phyloP scores from a whole-genome alignment of 2,113 vertebrate species.

The Pterocles orientalis region DNA sequence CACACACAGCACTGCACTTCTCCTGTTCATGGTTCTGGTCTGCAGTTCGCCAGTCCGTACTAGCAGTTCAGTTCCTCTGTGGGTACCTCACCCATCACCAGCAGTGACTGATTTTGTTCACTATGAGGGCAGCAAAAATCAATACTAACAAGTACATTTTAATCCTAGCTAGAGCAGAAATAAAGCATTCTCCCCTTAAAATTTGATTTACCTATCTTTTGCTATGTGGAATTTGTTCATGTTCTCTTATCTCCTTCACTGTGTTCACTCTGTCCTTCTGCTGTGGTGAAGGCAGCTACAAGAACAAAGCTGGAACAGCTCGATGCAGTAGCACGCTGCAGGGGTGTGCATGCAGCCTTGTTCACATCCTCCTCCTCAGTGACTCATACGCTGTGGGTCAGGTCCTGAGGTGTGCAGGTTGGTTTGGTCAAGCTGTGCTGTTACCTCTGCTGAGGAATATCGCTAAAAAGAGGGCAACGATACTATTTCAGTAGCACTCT shows the following conservation, averaged over 20 bases:
- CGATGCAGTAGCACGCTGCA: fast-evolving
- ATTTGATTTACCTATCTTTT: background rate
- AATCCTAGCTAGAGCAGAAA: background rate
- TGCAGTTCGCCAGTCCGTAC: background rate
- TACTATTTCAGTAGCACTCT: background rate
- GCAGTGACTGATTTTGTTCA: background rate
- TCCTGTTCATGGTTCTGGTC: background rate
- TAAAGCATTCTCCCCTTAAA: background rate
- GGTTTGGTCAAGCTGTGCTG: background rate
- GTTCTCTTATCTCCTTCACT: background rate
- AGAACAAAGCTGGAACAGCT: background rate
- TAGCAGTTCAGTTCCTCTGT: background rate
- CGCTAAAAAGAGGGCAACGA: background rate
- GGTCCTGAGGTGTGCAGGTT: background rate
- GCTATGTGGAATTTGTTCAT: background rate
- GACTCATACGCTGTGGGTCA: background rate
- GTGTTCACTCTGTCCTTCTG: background rate
- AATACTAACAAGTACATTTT: background rate
- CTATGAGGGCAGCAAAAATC: background rate
- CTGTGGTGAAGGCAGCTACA: background rate
- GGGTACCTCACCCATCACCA: background rate
- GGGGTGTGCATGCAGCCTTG: fast-evolving
- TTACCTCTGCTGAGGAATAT: background rate
- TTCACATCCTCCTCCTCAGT: background rate
- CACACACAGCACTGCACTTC: fast-evolving